phyloP scores from a whole-genome alignment of 92 coral and sea anemone species.

The Epizoanthus illoricatus region DNA sequence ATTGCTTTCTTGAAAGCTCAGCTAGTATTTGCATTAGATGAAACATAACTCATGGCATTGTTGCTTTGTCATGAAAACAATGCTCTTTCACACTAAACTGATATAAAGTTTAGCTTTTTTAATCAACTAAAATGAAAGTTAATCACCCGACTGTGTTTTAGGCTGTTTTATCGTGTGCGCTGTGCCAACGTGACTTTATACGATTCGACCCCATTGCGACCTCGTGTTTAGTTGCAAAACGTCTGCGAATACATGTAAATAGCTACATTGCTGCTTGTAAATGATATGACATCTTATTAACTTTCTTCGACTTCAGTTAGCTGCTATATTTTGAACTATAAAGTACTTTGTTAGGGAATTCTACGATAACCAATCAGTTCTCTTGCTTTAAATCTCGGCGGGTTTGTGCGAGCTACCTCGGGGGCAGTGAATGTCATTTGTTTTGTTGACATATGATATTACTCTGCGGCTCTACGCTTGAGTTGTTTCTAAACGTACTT shows the following conservation, averaged over 20 bases:
- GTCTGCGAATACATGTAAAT: too few relatives aligned
- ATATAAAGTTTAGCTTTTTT: neutral
- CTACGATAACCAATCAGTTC: neutral
- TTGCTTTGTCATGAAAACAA: slow-evolving; percentile 26
- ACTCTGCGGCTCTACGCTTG: slow-evolving; percentile 28
- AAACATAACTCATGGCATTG: neutral
- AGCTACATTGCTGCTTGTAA: too few relatives aligned
- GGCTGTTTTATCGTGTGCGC: neutral
- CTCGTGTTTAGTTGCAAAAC: too few relatives aligned
- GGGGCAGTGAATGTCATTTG: neutral
- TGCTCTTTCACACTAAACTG: neutral
- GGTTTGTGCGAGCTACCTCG: neutral
- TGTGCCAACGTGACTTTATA: neutral
- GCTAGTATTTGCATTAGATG: slow-evolving; percentile 1
- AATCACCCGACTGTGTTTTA: neutral
- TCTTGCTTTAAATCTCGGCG: neutral
- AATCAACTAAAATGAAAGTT: neutral
- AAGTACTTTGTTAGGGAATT: too few relatives aligned
- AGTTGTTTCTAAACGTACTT: slow-evolving; percentile 35
- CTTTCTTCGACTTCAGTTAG: too few relatives aligned
- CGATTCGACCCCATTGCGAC: neutral
- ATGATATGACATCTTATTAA: too few relatives aligned
- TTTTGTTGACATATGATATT: slow-evolving; percentile 33
- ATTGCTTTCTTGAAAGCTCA: neutral
- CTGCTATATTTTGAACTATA: too few relatives aligned